phyloP scores from a whole-genome alignment of 2,888 invertebrate species.

The Drosophila picticornis region DNA sequence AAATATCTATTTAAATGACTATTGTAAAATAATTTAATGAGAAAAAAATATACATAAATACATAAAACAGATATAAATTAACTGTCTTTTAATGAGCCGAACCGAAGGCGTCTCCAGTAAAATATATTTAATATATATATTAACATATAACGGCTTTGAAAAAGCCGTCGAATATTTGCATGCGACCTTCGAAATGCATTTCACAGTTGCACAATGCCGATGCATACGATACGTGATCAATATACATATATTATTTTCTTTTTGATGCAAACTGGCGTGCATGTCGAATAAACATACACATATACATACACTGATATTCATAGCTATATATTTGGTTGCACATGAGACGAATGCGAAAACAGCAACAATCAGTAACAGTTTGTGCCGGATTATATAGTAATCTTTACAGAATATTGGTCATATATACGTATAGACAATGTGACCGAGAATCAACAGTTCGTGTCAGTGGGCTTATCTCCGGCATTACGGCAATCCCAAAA shows the following conservation, averaged over 20 bases:
- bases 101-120: neutral
- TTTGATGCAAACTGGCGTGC: neutral
- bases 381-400: slow-evolving; percentile 11
- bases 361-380: slow-evolving; percentile 41
- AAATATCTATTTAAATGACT: slow-evolving; percentile 41
- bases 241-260: slow-evolving; percentile 5
- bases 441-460: slow-evolving; percentile 15
- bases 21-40: slow-evolving; percentile 63
- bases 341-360: slow-evolving; percentile 43
- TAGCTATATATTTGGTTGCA: slow-evolving; percentile 10
- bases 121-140: neutral
- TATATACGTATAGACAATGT: slow-evolving; percentile 15
- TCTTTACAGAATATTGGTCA: slow-evolving; percentile 7
- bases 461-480: slow-evolving; percentile 31
- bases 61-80: slow-evolving; percentile 15
- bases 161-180: slow-evolving; percentile 26
- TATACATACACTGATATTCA: slow-evolving; percentile 5
- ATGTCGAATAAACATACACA: neutral
- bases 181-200: slow-evolving; percentile 56
- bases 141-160: neutral
- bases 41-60: slow-evolving; percentile 41
- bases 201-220: slow-evolving; percentile 60
- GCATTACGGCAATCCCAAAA: slow-evolving; percentile 6
- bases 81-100: neutral
- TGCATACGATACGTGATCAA: slow-evolving; percentile 60